Evolutionary conservation across 2,113 vertebrate genomes (phyloP).

Genomic region (Oriolus oriolus): DNA sequence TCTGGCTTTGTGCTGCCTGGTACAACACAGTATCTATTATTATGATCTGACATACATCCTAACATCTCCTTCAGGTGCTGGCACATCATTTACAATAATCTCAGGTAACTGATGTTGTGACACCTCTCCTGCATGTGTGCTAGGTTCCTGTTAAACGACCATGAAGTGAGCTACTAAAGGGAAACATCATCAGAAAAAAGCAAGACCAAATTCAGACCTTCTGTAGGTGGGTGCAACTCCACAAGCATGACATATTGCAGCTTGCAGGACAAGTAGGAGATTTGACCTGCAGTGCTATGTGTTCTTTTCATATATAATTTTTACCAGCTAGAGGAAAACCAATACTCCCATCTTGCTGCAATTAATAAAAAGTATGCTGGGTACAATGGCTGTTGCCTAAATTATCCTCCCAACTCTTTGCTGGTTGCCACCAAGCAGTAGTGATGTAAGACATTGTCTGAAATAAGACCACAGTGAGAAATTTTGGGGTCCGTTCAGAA

Average conservation of each 20-base stretch:
- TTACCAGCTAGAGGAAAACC: neutral
- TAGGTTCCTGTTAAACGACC: slow-evolving; percentile 37
- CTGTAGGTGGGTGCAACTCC: neutral
- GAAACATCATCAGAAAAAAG: slow-evolving; percentile 17
- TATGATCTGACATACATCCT: slow-evolving; percentile 67
- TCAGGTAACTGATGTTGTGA: slow-evolving; percentile 67
- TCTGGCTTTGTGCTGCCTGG: slow-evolving; percentile 68
- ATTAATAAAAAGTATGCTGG: neutral
- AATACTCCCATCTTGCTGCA: neutral
- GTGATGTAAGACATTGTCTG: neutral
- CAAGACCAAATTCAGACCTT: slow-evolving; percentile 44
- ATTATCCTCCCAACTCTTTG: neutral
- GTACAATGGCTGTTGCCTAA: neutral
- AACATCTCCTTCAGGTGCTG: slow-evolving; percentile 69
- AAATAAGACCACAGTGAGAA: neutral
- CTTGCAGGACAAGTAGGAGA: neutral
- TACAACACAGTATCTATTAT: slow-evolving; percentile 70
- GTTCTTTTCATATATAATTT: neutral
- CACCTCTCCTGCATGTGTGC: slow-evolving; percentile 19
- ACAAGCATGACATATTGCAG: neutral
- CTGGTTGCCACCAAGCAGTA: neutral
- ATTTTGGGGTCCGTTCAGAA: neutral
- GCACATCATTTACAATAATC: slow-evolving; percentile 65
- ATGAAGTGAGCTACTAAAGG: slow-evolving; percentile 44
- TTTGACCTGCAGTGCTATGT: neutral